A percentile compares a stretch with the other conserved stretches of the same genome.
phyloP scores from a whole-genome alignment of 2,888 invertebrate species.

The Brachyptera risi region DNA sequence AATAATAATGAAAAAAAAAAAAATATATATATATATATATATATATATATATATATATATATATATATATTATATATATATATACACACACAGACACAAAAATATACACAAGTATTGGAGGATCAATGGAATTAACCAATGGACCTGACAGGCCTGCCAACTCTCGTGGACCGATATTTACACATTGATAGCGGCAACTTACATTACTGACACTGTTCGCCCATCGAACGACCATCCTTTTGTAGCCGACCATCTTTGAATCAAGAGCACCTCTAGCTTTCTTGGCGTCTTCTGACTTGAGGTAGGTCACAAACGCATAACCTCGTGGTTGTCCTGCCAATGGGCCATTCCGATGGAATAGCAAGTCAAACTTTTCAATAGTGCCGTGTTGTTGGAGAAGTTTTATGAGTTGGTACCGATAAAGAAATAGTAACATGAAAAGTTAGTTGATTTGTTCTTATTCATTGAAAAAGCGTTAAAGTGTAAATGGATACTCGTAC shows the following conservation, averaged over 20 bases:
- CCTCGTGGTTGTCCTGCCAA: slow-evolving; percentile 85
- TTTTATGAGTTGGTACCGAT: slow-evolving; percentile 94
- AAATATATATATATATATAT: no score
- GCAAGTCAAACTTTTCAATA: slow-evolving; percentile 93
- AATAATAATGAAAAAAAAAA: no score
- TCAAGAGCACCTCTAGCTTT: slow-evolving; percentile 69
- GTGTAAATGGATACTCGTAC: no score
- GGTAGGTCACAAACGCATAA: slow-evolving; percentile 88
- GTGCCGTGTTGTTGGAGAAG: slow-evolving; percentile 90
- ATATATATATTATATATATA: no score
- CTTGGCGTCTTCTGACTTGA: slow-evolving; percentile 61
- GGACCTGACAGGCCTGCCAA: no score
- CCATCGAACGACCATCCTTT: slow-evolving; percentile 73
- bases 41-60: no score
- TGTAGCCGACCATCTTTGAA: slow-evolving; percentile 68
- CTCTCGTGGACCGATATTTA: no score
- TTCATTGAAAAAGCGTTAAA: no score
- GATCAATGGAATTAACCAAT: no score
- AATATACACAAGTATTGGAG: no score
- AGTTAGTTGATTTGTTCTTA: no score
- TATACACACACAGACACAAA: no score
- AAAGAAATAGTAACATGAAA: slow-evolving; percentile 41
- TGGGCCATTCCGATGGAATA: slow-evolving; percentile 89
- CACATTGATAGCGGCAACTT: slow-evolving; percentile 37
- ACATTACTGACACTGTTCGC: slow-evolving; percentile 70